Evolutionary conservation across 2,797 vertebrate genomes (phyloP).

Genomic region (Sebastes itinus): DNA sequence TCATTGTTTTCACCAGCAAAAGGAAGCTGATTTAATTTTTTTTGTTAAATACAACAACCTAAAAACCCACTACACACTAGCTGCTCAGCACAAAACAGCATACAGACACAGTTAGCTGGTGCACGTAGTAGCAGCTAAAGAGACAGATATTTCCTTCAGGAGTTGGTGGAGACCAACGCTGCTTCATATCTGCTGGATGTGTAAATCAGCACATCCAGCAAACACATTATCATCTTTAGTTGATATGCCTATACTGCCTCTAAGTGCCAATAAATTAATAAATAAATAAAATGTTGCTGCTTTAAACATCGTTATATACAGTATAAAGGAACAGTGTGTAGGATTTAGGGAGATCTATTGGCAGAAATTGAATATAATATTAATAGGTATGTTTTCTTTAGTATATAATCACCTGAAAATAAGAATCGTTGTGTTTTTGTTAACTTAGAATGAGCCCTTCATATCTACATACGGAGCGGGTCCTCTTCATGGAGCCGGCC

Average conservation of each 20-base stretch:
- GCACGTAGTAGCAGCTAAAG: background rate
- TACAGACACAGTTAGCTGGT: background rate
- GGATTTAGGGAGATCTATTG: too few species aligned
- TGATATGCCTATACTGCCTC: background rate
- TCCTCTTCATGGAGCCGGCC: too few species aligned
- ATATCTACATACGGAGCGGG: too few species aligned
- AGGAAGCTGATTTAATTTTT: background rate
- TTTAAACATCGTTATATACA: background rate
- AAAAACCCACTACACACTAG: background rate
- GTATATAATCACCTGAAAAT: too few species aligned
- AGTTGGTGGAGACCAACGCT: background rate
- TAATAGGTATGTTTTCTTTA: too few species aligned
- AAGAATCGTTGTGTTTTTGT: too few species aligned
- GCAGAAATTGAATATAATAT: too few species aligned
- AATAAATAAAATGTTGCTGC: background rate
- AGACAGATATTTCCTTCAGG: background rate
- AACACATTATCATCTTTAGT: too few species aligned
- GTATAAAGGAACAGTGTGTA: background rate
- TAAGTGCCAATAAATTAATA: rapidly evolving
- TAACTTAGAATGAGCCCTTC: too few species aligned
- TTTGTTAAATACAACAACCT: background rate
- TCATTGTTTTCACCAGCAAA: background rate
- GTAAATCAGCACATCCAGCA: background rate
- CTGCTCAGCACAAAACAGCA: background rate
- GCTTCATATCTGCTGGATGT: background rate